Evolutionary conservation across 92 coral and sea anemone species (phyloP), one percentile per base, ranked within the genome.

Genomic region (Epizoanthus ramosus): DNA sequence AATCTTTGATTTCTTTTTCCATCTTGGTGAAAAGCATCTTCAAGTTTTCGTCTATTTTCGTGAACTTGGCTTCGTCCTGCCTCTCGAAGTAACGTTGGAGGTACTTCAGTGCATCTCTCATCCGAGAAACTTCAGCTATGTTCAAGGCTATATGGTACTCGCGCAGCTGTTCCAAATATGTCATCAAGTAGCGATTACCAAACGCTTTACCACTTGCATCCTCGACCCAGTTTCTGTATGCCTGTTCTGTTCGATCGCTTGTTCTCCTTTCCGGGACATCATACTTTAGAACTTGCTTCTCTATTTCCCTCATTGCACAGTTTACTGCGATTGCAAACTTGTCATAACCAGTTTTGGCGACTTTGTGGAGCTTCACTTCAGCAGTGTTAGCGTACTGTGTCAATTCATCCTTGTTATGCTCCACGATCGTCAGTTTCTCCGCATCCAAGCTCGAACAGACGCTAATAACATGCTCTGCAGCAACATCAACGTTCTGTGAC

Each of bases 401-500:
- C 31, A 93, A 90, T 33, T 93, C 97, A 0, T 85, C 84, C 25
- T 47, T 65, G 72, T 93, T 72, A 18, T 85, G 59, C 61, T 73
- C 57, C 19, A 93, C 97, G 14, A 91, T 93, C 31, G 91, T 85
- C 6, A 93, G 86, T 24, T 57, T 60, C 19, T 74, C 81, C 3
- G 94, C 93, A 79, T 96, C 96, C 53, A 96, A 66, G 68, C 89
- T 93, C 3, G 98, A 93, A 59, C 96, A 96, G 57, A 96, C 59
- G 24, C 81, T 79, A 75, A 96, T 71, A 37, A 96, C 88, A 66
- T 93, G 94, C 4, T 90, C 68, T 63, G 79, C 75, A 0, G 98
- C 99, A 67, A 87, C 89, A 35, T 41, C 63, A 24, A 63, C 37
- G 9, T 81, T 70, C 69, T 84, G 66, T 4, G 97, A 92, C 65